Evolutionary conservation across 53 echinoderm and acorn worm genomes (phyloP), one percentile per base, ranked within the genome.

Genomic region (Arbacia lixula): DNA sequence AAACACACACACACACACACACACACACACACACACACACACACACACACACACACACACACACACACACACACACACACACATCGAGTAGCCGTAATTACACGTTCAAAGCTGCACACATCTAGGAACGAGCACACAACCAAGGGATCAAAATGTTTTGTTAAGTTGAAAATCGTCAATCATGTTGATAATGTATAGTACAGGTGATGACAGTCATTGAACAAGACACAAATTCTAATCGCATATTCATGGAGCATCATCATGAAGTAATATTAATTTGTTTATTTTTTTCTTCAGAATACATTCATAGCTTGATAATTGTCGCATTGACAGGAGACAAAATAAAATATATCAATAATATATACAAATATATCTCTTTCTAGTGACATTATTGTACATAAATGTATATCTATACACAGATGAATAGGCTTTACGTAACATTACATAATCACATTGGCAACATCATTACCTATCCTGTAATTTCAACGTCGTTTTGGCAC

Each of bases 281-380:
- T 36, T 37, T 66, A 21, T 66, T 43, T 42, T 68, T 68, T 20
- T 69, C 42, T n/a, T 42, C 11, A 24, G 43, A 42, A 69, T 43
- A 42, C 43, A 42, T 69, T 69, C 28, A 12, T 43, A 69, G 1
- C 40, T 69, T 41, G n/a, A n/a, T 69, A 26, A 43, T 35, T 41
- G 69, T 41, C 43, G 29, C n/a, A n/a, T 69, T n/a, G 69, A 41
- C 69, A 69, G 40, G 41, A 43, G 42, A 69, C 43, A 28, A 69
- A 69, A 69, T 43, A 43, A 69, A 69, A 69, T 69, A 69, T 43
- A 69, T 69, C 69, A 69, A 42, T 42, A 67, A 27, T 69, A 69
- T 69, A 69, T 69, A 69, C 69, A 69, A 26, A 69, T 69, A 69
- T 69, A 69, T 25, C 19, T 69, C 42, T 69, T 22, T 40, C 43